phyloP scores from a whole-genome alignment of 2,113 vertebrate genomes.

The Dromaius novaehollandiae region DNA sequence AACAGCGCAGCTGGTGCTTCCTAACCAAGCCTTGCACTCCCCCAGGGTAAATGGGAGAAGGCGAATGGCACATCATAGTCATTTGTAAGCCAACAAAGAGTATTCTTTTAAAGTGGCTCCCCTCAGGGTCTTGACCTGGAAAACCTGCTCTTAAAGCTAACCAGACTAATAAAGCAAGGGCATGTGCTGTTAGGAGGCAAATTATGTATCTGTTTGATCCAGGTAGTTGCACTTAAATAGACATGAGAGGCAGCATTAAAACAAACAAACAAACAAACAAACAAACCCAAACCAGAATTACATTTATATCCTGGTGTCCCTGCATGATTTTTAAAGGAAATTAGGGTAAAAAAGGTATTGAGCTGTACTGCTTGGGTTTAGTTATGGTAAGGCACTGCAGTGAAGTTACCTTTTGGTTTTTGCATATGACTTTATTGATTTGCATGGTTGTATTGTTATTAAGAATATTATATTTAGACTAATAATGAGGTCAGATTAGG shows the following conservation, averaged over 20 bases:
- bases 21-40: not conserved
- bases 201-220: slow-evolving; percentile 15
- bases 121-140: not conserved
- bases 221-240: slow-evolving; percentile 26
- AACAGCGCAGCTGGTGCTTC: not conserved
- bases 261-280: not conserved
- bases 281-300: slow-evolving; percentile 5
- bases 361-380: not conserved
- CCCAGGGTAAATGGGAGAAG: not conserved
- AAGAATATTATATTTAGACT: not conserved
- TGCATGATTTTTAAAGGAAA: slow-evolving; percentile 6
- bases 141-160: slow-evolving; percentile 27
- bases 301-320: slow-evolving; percentile 1
- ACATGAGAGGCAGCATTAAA: not conserved
- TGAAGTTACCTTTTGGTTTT: not conserved
- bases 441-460: slow-evolving; percentile 1
- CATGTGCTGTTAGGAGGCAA: slow-evolving; percentile 4
- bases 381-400: not conserved
- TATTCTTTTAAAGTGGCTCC: not conserved
- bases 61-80: not conserved
- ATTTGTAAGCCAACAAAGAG: not conserved
- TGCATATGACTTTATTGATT: not conserved
- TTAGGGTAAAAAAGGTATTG: not conserved
- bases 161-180: slow-evolving; percentile 23
- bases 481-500: not conserved